These are phyloP conservation scores for Morinoia aosen DNA, from an alignment of 2,888 invertebrate genomes.

Conservation along the genomic window DNA sequence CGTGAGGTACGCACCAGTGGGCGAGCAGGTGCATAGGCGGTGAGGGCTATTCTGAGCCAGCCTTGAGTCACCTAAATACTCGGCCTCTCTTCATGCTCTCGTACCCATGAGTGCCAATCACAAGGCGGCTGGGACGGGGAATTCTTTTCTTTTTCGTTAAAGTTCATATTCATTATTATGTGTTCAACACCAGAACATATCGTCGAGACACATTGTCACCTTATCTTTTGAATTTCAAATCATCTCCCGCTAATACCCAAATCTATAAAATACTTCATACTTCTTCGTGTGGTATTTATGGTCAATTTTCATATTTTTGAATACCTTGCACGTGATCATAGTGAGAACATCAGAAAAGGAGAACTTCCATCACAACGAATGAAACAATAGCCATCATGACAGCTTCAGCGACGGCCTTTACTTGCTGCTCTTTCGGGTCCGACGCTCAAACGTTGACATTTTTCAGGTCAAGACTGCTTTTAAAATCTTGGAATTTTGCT, in stretches of 20 bases:
- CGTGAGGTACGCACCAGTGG: not conserved
- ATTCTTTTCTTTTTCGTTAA: not conserved
- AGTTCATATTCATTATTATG: not conserved
- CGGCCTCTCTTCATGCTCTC: not conserved
- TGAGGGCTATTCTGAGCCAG: slow-evolving; percentile 1
- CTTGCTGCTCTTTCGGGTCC: no score
- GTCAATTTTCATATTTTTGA: no score
- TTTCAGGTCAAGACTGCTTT: no score
- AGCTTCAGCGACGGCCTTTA: no score
- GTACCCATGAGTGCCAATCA: not conserved
- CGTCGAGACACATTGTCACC: not conserved
- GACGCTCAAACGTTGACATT: no score
- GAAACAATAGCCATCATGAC: no score
- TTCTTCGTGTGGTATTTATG: no score
- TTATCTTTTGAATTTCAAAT: not conserved
- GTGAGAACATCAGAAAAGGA: no score
- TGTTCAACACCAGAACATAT: not conserved
- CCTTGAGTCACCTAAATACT: slow-evolving; percentile 31
- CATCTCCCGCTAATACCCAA: not conserved
- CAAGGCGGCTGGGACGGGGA: not conserved
- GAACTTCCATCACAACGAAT: no score
- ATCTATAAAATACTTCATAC: no score
- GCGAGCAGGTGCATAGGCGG: not conserved
- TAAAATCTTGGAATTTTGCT: no score
- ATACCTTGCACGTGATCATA: no score